phyloP scores from a whole-genome alignment of 1,140 invertebrate species.

The Procambarus virginalis region DNA sequence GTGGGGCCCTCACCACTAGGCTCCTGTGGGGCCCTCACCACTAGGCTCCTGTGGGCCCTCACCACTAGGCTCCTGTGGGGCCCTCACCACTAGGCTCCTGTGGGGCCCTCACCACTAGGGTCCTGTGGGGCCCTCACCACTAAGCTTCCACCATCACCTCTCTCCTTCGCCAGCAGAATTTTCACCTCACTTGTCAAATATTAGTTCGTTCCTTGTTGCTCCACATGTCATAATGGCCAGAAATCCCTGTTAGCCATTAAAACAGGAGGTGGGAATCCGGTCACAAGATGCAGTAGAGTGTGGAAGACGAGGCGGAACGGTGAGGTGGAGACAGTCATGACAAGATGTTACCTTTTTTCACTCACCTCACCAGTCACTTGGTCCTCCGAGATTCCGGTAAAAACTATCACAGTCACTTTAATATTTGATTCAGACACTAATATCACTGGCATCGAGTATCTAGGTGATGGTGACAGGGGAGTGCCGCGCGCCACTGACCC shows the following conservation, averaged over 20 bases:
- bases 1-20: neutral
- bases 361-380: constrained; percentile 12
- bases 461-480: neutral
- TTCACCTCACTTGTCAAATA: neutral
- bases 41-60: no score
- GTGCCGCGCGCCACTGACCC: no score
- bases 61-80: no score
- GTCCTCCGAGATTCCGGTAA: neutral
- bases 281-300: neutral
- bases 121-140: no score
- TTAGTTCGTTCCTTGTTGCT: neutral
- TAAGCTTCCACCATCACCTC: neutral
- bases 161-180: neutral
- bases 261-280: neutral
- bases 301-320: neutral
- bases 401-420: constrained; percentile 9
- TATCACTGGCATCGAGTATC: neutral
- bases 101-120: no score
- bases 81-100: no score
- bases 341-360: neutral
- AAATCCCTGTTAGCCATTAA: neutral
- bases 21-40: no score
- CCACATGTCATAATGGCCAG: constrained; percentile 14
- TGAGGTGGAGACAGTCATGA: constrained; percentile 25
- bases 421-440: neutral